A percentile compares a stretch with the other conserved stretches of the same genome.
Evolutionary conservation across 2,888 invertebrate species (phyloP).

Genomic region (Morpho helenor): DNA sequence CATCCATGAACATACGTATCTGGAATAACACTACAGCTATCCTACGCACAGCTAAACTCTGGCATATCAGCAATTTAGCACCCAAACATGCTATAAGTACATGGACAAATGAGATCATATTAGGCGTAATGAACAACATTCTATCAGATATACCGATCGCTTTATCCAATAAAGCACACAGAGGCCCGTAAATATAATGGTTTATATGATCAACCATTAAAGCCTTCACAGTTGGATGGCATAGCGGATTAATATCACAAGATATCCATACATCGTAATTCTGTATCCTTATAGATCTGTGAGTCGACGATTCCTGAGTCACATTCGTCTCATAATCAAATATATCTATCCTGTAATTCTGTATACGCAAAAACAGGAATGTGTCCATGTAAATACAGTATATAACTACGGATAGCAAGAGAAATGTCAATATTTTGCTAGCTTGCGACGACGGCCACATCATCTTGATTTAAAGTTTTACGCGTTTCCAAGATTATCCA

Average conservation of each 20-base stretch:
- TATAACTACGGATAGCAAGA: slow-evolving; percentile 77
- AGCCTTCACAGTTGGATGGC: slow-evolving; percentile 90
- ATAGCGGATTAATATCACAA: slow-evolving; percentile 86
- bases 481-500: slow-evolving; percentile 23
- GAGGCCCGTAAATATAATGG: slow-evolving; percentile 89
- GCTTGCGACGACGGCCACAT: slow-evolving; percentile 86
- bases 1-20: slow-evolving; percentile 90
- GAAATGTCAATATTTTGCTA: slow-evolving; percentile 82
- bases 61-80: slow-evolving; percentile 87
- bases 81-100: slow-evolving; percentile 86
- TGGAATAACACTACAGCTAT: slow-evolving; percentile 88
- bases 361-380: slow-evolving; percentile 84
- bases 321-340: slow-evolving; percentile 40
- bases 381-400: slow-evolving; percentile 88
- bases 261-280: slow-evolving; percentile 79
- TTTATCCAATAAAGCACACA: slow-evolving; percentile 86
- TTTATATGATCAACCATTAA: slow-evolving; percentile 90
- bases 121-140: slow-evolving; percentile 84
- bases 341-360: slow-evolving; percentile 81
- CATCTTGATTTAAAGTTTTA: slow-evolving; percentile 60
- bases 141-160: slow-evolving; percentile 81
- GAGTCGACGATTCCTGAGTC: slow-evolving; percentile 48
- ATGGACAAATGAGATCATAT: slow-evolving; percentile 90
- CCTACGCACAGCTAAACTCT: slow-evolving; percentile 84
- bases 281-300: slow-evolving; percentile 33